Percentiles rank a stretch among this genome's conserved stretches.
phyloP scores from a whole-genome alignment of 2,888 invertebrate genomes.

The Coleophora flavipennella region DNA sequence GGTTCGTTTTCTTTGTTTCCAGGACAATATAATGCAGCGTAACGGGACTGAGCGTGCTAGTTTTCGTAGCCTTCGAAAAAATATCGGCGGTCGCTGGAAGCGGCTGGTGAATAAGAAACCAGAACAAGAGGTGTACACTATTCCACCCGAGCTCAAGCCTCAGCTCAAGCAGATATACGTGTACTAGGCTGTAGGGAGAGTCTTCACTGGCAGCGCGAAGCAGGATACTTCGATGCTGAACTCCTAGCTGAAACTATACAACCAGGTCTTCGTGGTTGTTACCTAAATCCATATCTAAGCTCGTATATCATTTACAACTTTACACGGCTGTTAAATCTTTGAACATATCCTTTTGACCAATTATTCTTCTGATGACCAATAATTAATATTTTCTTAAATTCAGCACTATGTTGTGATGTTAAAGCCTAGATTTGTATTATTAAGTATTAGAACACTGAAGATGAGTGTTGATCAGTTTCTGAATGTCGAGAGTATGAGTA shows the following conservation, averaged over 20 bases:
- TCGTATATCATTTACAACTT: conserved; percentile 48
- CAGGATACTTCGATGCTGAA: conserved; percentile 53
- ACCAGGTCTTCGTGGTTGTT: conserved; percentile 50
- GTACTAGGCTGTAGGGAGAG: conserved; percentile 69
- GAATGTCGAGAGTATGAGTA: conserved; percentile 55
- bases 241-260: conserved; percentile 39
- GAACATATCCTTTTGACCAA: conserved; percentile 69
- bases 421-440: conserved; percentile 68
- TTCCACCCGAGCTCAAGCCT: conserved; percentile 89
- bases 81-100: conserved; percentile 89
- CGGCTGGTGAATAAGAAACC: conserved; percentile 89
- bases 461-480: conserved; percentile 53
- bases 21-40: conserved; percentile 85
- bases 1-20: conserved; percentile 54
- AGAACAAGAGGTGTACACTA: conserved; percentile 84
- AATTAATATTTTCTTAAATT: conserved; percentile 37
- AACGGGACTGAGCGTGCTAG: conserved; percentile 80
- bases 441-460: conserved; percentile 67
- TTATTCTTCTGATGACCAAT: conserved; percentile 57
- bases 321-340: conserved; percentile 43
- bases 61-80: conserved; percentile 88
- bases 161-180: conserved; percentile 92
- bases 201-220: conserved; percentile 42
- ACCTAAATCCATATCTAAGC: conserved; percentile 50
- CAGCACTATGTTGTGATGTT: conserved; percentile 66